Evolutionary conservation across 2,113 vertebrate genomes (phyloP), one percentile per base, ranked within the genome.

Genomic region (human): DNA sequence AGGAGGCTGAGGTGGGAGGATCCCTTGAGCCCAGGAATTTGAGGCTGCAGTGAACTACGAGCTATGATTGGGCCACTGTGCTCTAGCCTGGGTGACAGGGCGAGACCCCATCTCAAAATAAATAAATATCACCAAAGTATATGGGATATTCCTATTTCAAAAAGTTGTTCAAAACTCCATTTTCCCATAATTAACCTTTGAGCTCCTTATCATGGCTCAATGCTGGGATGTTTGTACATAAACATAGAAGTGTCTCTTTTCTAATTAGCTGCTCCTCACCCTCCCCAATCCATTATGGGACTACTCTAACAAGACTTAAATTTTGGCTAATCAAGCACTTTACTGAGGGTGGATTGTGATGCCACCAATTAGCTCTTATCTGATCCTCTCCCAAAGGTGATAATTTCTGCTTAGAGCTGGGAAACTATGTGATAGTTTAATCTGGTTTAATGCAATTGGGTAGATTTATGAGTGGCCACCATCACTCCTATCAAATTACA

Each of bases 291-390:
- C 79, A 68, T 48, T 72, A 27, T 9, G 40, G 35, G 75, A 79
- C 57, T 82, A 38, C 70, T 87, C 66, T 52, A 66, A 88, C 8
- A 89, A 25, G 79, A 91, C 64, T 30, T 89, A 91, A 40, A n/a
- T 96, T 89, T 89, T 81, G 92, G 75, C 92, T 90, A 92, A 94
- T 93, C 66, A 95, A 48, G 80, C 52, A 84, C 57, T 94, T 93
- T 50, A 45, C 73, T 92, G 75, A 84, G 55, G 83, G 91, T 85
- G 27, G 82, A 90, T 79, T 94, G 70, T 76, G n/a, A 88, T 43
- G 76, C 68, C 88, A 97, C 87, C 87, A 96, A 73, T 95, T 93
- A 97, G 95, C 82, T 92, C 87, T 96, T 96, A 97, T 96, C 96
- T 96, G 92, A 94, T 92, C 78, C 43, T 87, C 70, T 97, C n/a